Percentiles rank a stretch among this genome's conserved stretches.
These are phyloP conservation scores for Pentamera pediparva DNA, from an alignment of 53 echinoderm and acorn worm genomes.

Conservation along the genomic window DNA sequence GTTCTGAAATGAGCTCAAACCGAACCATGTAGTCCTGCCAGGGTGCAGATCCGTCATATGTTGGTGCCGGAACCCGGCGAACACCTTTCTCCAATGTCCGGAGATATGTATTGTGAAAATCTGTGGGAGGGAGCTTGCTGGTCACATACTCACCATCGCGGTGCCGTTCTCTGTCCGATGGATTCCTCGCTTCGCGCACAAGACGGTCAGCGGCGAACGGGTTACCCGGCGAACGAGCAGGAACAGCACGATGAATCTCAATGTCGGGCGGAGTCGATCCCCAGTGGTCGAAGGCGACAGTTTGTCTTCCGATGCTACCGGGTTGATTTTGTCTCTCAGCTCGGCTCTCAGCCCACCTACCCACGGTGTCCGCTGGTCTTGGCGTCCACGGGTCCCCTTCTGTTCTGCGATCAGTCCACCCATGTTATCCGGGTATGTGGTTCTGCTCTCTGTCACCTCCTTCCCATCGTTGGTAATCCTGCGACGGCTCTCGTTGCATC, in stretches of 20 bases:
- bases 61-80: neutral
- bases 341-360: neutral
- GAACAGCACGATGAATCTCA: too few species aligned
- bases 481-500: neutral
- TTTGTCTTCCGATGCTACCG: too few species aligned
- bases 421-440: neutral
- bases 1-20: slow-evolving; percentile 49
- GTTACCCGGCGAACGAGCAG: neutral
- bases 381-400: neutral
- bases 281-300: too few species aligned
- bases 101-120: neutral
- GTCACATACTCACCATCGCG: slow-evolving; percentile 1
- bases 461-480: neutral
- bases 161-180: too few species aligned
- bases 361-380: neutral
- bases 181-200: too few species aligned
- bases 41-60: slow-evolving; percentile 39
- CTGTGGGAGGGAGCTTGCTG: neutral
- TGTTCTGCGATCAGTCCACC: neutral
- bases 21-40: slow-evolving; percentile 56
- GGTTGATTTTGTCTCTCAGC: too few species aligned
- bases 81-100: neutral
- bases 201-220: neutral
- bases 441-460: neutral
- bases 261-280: neutral